phyloP scores from a whole-genome alignment of 1,140 invertebrate species.

The Tetramorium alpestre region DNA sequence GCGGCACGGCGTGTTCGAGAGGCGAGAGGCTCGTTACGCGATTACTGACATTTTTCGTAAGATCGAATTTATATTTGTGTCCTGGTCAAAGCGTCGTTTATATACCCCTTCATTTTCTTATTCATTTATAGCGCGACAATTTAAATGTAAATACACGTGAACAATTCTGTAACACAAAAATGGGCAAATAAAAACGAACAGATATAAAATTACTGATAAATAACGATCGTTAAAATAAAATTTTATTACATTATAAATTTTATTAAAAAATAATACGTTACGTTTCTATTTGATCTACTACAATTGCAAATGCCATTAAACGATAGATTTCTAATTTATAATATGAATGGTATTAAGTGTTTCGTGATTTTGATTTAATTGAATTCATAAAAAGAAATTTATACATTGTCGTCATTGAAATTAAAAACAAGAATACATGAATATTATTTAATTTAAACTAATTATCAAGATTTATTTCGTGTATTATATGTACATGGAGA shows the following conservation, averaged over 20 bases:
- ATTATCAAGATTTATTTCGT: slow-evolving; percentile 54
- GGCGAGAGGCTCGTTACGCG: slow-evolving; percentile 28
- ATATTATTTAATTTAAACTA: slow-evolving; percentile 60
- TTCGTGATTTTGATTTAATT: slow-evolving; percentile 49
- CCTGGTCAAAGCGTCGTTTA: background rate
- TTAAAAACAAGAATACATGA: slow-evolving; percentile 30
- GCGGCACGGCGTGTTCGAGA: background rate
- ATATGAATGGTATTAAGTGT: background rate
- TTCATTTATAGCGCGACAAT: background rate
- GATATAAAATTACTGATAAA: background rate
- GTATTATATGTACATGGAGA: slow-evolving; percentile 20
- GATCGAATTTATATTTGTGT: slow-evolving; percentile 19
- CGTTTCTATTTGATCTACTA: background rate
- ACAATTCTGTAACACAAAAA: background rate
- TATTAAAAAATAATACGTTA: background rate
- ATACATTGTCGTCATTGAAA: background rate
- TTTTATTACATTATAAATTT: slow-evolving; percentile 7
- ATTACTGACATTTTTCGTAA: slow-evolving; percentile 41
- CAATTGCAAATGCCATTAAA: slow-evolving; percentile 44
- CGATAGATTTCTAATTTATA: slow-evolving; percentile 48
- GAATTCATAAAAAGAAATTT: background rate
- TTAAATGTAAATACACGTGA: slow-evolving; percentile 2
- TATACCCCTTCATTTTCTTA: background rate
- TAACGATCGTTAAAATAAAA: background rate
- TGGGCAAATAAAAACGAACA: background rate